These are phyloP conservation scores for Magallana gigas DNA, from an alignment of 1,140 invertebrate genomes.

Conservation along the genomic window DNA sequence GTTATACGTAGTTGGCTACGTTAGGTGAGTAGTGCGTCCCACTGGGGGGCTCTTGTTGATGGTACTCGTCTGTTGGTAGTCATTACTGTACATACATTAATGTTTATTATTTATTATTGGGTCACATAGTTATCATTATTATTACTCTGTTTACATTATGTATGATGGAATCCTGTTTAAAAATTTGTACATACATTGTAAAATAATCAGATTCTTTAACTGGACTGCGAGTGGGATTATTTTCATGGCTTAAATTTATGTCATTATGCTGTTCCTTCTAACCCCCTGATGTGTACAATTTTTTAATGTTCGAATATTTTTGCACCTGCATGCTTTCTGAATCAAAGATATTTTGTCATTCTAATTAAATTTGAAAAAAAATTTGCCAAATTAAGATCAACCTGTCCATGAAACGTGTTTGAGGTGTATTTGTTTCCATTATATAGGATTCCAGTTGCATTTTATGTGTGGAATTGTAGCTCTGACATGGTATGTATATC, in stretches of 20 bases:
- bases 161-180: not conserved
- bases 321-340: not conserved
- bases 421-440: not conserved
- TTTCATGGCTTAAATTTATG: conserved; percentile 4
- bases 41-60: no score
- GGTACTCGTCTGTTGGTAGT: no score
- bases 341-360: not conserved
- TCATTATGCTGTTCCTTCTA: not conserved
- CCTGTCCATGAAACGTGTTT: not conserved
- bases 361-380: conserved; percentile 10
- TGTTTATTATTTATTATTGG: conserved; percentile 4
- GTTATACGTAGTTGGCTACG: no score
- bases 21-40: no score
- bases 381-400: not conserved
- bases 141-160: conserved; percentile 7
- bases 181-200: conserved; percentile 3
- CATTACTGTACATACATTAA: conserved; percentile 18
- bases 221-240: not conserved
- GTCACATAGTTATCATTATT: conserved; percentile 26
- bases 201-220: not conserved
- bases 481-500: conserved; percentile 25
- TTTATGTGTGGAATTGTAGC: conserved; percentile 10
- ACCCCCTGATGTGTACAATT: not conserved
- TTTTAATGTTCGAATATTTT: not conserved
- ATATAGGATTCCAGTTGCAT: not conserved